Percentiles rank a stretch among this genome's conserved stretches.
phyloP scores from a whole-genome alignment of 2,797 vertebrate species.

The Peromyscus eremicus region DNA sequence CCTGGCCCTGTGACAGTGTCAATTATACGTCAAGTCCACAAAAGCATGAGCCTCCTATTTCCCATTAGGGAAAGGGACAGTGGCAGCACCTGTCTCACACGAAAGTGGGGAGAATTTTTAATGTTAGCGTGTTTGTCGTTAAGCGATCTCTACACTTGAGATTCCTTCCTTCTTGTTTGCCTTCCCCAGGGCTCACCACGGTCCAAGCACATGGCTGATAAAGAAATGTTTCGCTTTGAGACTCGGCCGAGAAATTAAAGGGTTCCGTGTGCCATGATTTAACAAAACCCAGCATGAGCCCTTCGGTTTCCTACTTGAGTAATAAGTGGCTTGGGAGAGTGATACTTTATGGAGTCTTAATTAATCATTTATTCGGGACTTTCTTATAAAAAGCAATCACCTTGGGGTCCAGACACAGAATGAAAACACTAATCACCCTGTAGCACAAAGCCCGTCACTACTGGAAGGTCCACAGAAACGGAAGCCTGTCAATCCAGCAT shows the following conservation, averaged over 20 bases:
- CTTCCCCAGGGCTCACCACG: accelerated
- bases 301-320: background rate
- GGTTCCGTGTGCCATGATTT: background rate
- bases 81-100: background rate
- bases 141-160: accelerated
- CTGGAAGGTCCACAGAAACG: background rate
- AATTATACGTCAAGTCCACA: background rate
- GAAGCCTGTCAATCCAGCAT: background rate
- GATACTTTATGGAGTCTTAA: background rate
- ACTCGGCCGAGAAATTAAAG: background rate
- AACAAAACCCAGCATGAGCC: background rate
- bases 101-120: background rate
- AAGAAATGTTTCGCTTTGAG: background rate
- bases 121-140: background rate
- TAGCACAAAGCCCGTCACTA: background rate
- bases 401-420: background rate
- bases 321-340: slow-evolving; percentile 54
- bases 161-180: background rate
- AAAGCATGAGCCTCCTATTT: background rate
- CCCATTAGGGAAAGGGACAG: background rate
- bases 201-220: background rate
- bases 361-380: slow-evolving; percentile 21
- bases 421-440: slow-evolving; percentile 4
- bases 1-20: background rate
- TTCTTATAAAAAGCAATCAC: slow-evolving; percentile 48